Evolutionary conservation across 2,113 vertebrate genomes (phyloP), one percentile per base, ranked within the genome.

Genomic region (Acrocephalus arundinaceus): DNA sequence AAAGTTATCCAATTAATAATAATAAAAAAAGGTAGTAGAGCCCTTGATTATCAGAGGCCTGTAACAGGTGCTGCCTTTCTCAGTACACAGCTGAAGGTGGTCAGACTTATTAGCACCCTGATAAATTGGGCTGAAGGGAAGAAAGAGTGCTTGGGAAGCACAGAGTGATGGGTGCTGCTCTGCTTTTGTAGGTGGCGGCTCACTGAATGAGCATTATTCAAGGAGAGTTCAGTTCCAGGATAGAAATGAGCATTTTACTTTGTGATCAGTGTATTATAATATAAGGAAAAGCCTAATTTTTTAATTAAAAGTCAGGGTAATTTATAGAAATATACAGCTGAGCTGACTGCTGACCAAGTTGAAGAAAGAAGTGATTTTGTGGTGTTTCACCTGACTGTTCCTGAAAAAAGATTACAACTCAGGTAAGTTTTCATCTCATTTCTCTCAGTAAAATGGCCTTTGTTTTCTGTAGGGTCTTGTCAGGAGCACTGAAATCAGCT

Each of bases 161-260:
- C 3, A 5, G 13, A 31, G 25, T 59, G 31, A 8, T 19, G 55
- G 28, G 0, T 72, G 37, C 7, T 52, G 33, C 5, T 63, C 11
- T 49, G 33, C 13, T 72, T 91, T 82, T 46, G 1, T 10, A 31
- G 17, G 7, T 49, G 28, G n/a, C 55, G 7, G 18, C 23, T 88
- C 11, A 28, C 30, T 65, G 31, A 52, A 20, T 20, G 19, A 13
- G 3, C 2, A 11, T 45, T 22, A 4, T 20, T 77, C 30, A 87
- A 59, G 39, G 15, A 25, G 4, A 67, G 7, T 24, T 77, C 25
- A 22, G 15, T 49, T 87, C 41, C 7, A 87, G 77, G 18, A 6
- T 21, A 23, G 10, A 65, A 35, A 43, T 41, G 2, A 76, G 11
- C 0, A 0, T 49, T 54, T 18, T 19, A 5, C 6, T 71, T 89